Evolutionary conservation across 2,113 vertebrate genomes (phyloP).

Genomic region (Ornithorhynchus anatinus): DNA sequence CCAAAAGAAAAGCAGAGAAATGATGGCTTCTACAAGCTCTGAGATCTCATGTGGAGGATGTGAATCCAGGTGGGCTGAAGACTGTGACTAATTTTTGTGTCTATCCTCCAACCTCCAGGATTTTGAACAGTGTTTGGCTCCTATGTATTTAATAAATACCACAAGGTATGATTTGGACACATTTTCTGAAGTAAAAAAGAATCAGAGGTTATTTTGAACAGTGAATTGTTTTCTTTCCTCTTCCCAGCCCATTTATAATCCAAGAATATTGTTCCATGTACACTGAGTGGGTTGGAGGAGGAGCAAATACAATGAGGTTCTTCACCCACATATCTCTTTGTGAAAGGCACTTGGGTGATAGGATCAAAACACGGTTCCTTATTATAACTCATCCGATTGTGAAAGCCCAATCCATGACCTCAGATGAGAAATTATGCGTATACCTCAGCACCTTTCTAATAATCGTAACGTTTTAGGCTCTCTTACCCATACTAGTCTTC

Average conservation of each 20-base stretch:
- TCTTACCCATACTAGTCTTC: constrained; percentile 45
- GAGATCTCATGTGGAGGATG: too few species aligned
- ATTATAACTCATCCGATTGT: constrained; percentile 30
- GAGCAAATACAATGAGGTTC: not conserved
- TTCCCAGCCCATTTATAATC: not conserved
- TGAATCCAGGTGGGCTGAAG: too few species aligned
- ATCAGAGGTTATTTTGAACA: not conserved
- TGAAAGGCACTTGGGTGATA: not conserved
- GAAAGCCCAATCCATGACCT: constrained; percentile 43
- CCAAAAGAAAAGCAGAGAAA: too few species aligned
- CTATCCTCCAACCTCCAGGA: too few species aligned
- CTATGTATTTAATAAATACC: too few species aligned
- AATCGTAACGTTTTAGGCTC: constrained; percentile 50
- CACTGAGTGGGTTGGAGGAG: not conserved
- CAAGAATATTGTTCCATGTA: not conserved
- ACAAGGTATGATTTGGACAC: too few species aligned
- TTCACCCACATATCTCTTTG: not conserved
- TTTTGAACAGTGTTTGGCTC: too few species aligned
- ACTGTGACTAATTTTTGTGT: too few species aligned
- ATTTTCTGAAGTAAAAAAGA: too few species aligned
- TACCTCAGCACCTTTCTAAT: constrained; percentile 33
- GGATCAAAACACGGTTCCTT: constrained; percentile 32
- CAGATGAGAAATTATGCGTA: constrained; percentile 35
- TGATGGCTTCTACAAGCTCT: too few species aligned
- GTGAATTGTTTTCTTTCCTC: not conserved